phyloP scores from a whole-genome alignment of 2,797 vertebrate species.

The Gouania willdenowi region DNA sequence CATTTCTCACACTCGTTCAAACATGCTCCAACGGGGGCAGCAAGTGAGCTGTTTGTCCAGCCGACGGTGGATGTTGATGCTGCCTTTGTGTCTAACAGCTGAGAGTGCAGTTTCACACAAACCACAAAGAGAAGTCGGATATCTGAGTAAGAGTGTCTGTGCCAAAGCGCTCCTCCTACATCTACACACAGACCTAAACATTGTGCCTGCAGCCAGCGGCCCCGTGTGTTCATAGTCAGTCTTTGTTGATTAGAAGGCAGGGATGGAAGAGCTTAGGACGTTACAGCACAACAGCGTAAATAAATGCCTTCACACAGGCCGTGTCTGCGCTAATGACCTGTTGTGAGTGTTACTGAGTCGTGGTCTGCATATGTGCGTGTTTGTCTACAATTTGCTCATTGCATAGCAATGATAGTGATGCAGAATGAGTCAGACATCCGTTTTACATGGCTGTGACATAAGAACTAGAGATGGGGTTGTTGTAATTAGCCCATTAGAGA shows the following conservation, averaged over 20 bases:
- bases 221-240: slow-evolving; percentile 11
- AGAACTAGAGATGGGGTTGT: slow-evolving; percentile 17
- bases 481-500: slow-evolving; percentile 46
- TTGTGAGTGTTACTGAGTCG: slow-evolving; percentile 36
- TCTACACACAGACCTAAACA: slow-evolving; percentile 36
- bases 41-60: slow-evolving; percentile 22
- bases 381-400: slow-evolving; percentile 43
- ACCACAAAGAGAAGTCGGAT: slow-evolving; percentile 74
- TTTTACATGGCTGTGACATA: slow-evolving; percentile 21
- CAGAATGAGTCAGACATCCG: slow-evolving; percentile 57
- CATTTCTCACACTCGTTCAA: background rate
- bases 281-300: background rate
- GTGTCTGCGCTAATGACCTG: slow-evolving; percentile 45
- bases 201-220: slow-evolving; percentile 18
- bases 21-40: slow-evolving; percentile 9
- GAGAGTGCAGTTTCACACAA: slow-evolving; percentile 71
- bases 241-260: slow-evolving; percentile 34
- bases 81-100: slow-evolving; percentile 67
- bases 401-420: slow-evolving; percentile 33
- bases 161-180: slow-evolving; percentile 14
- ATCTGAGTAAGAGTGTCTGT: slow-evolving; percentile 60
- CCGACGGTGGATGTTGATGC: slow-evolving; percentile 36
- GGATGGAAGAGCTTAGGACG: slow-evolving; percentile 6
- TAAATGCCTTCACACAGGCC: slow-evolving; percentile 7
- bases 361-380: slow-evolving; percentile 4